Percentiles rank a stretch among this genome's conserved stretches.
Evolutionary conservation across 2,888 invertebrate species (phyloP).

Genomic region (Rhagonycha fulva): DNA sequence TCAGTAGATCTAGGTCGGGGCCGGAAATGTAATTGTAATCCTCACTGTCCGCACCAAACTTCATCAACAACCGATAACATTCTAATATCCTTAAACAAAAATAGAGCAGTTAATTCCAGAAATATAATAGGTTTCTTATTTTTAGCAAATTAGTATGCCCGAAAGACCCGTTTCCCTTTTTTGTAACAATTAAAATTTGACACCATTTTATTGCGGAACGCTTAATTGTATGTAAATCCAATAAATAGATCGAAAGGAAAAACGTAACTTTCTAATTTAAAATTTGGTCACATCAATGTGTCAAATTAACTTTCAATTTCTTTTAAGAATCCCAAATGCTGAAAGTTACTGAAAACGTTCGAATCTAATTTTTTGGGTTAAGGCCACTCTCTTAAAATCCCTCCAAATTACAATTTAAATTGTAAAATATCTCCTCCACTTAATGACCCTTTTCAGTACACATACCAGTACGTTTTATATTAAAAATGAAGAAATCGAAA

Average conservation of each 20-base stretch:
- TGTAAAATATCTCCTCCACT: background rate
- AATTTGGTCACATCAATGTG: constrained; percentile 8
- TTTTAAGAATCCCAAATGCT: background rate
- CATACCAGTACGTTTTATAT: background rate
- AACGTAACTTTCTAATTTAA: background rate
- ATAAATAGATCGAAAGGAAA: background rate
- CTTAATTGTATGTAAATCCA: constrained; percentile 1
- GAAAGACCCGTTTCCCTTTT: background rate
- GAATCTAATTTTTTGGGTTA: background rate
- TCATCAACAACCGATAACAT: constrained; percentile 30
- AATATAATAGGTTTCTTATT: background rate
- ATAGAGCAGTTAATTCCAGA: constrained; percentile 24
- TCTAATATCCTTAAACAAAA: constrained; percentile 20
- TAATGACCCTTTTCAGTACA: background rate
- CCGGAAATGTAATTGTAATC: constrained; percentile 22
- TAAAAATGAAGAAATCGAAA: background rate
- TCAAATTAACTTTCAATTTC: constrained; percentile 14
- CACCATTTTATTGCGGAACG: background rate
- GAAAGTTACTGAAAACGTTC: background rate
- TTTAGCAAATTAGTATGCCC: background rate
- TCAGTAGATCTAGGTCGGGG: constrained; percentile 24
- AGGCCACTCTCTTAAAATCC: background rate
- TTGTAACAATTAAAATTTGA: background rate
- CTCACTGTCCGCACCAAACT: constrained; percentile 7
- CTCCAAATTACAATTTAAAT: background rate